Percentiles rank a stretch among this genome's conserved stretches.
Conservation (phyloP, 2,888 invertebrate species). For the Fragum whitleyi region DNA sequence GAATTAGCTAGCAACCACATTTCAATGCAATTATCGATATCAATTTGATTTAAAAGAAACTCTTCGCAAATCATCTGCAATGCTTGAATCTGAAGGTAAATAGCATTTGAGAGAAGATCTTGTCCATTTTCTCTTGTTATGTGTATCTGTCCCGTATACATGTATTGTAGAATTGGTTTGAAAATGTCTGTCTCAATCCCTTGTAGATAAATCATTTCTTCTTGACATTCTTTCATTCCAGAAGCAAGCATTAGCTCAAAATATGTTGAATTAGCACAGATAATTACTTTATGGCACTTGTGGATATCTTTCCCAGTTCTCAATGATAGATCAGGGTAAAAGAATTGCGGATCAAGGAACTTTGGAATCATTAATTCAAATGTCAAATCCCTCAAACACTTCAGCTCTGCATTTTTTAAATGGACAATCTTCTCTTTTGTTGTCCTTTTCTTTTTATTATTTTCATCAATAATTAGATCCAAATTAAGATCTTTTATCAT, state of each 20-base stretch:
- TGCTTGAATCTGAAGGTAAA: constrained; percentile 64
- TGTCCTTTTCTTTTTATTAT: constrained; percentile 30
- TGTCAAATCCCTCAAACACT: constrained; percentile 49
- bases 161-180: constrained; percentile 44
- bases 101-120: constrained; percentile 55
- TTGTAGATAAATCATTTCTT: constrained; percentile 51
- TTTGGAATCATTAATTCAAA: constrained; percentile 56
- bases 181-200: constrained; percentile 61
- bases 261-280: constrained; percentile 61
- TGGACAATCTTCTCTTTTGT: constrained; percentile 26
- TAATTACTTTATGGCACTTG: constrained; percentile 65
- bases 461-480: constrained; percentile 43
- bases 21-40: constrained; percentile 92
- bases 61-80: constrained; percentile 90
- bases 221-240: constrained; percentile 62
- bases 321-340: constrained; percentile 53
- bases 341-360: constrained; percentile 29
- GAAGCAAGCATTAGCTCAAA: constrained; percentile 70
- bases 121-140: constrained; percentile 59
- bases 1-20: constrained; percentile 93
- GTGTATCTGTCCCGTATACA: constrained; percentile 58
- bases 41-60: constrained; percentile 89
- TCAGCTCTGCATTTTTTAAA: constrained; percentile 43
- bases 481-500: constrained; percentile 45
- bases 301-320: constrained; percentile 52